Evolutionary conservation across 64 coral and sea anemone genomes (phyloP), one percentile per base, ranked within the genome.

Genomic region (Astreopora myriophthalma): DNA sequence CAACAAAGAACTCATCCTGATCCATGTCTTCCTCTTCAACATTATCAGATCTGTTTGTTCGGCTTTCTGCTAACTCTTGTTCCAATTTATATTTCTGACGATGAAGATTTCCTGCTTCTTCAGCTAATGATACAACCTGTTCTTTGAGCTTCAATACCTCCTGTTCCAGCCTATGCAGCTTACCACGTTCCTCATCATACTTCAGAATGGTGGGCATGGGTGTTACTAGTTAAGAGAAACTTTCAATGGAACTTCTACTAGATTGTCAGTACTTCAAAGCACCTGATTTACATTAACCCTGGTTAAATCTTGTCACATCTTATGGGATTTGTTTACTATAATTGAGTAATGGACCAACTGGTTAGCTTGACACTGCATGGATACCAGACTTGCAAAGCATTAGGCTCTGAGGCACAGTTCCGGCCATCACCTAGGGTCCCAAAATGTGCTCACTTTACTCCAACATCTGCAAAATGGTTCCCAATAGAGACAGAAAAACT

Each of bases 1-100:
- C 87, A 62, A 96, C 95, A 49, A 36, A 73, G 28, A 96, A 94
- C n/a, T 96, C 95, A 74, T 96, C 92, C n/a, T 96, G 91, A 74
- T 96, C 92, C 57, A 76, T 20, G 76, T 96, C 94, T 3, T 96
- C 94, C 64, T 96, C 94, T 36, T 93, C 91, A 79, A 89, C 71
- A 34, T 57, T 71, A 60, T 69, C 57, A 66, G 48, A 51, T 44
- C 42, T 89, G 27, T 67, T 86, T 39, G 23, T 93, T n/a, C 89
- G 44, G 16, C n/a, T 90, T 32, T 96, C 95, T 10, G 20, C 64
- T 48, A 94, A 40, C 32, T 86, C 73, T 80, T 80, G 76, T 66
- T 69, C 36, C 55, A 96, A 68, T 39, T 87, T 94, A 4, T 73
- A 90, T 37, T 96, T 96, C 30, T 96, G 73, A 46, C 87, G 73